Evolutionary conservation across 2,113 vertebrate genomes (phyloP), one percentile per base, ranked within the genome.

Genomic region (Takifugu bimaculatus): DNA sequence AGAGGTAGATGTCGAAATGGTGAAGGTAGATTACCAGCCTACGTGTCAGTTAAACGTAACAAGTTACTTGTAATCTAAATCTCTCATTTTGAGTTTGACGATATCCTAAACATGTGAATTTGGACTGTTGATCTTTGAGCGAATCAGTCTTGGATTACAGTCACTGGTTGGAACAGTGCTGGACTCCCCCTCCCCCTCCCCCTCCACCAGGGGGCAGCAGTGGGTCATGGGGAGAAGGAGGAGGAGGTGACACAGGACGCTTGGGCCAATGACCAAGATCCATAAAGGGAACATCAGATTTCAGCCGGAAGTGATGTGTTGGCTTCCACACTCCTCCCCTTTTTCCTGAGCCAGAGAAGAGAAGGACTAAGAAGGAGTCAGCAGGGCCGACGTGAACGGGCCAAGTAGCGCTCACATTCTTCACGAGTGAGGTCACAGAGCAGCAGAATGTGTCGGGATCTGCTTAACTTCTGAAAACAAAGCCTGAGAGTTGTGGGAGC

Each of bases 241-340:
- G 15, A 9, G 27, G 28, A 1, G 49, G 53, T 64, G 75, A 65
- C 70, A 61, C 81, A 63, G 75, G 54, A 68, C 26, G 50, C 26
- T 65, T 70, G 35, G 43, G 75, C 88, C 87, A 90, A 86, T 88
- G 78, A 62, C 60, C 54, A 43, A 62, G 61, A 26, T 64, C 72
- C 59, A 70, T 45, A 29, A 54, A 66, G 73, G 83, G 79, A 84
- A 76, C 76, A 72, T 84, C 74, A 82, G 84, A 81, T 82, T 75
- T 74, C 73, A 83, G 63, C 65, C 79, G 88, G 85, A 89, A 87
- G 78, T 80, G 83, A 85, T 75, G 88, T 89, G 20, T 91, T 74
- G 32, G 71, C 69, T 91, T 91, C 79, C 90, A 74, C 49, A 10
- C 80, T 77, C 80, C 72, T 72, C 84, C 81, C 72, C 66, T 67